Percentiles rank a stretch among this genome's conserved stretches.
Evolutionary conservation across 2,113 vertebrate species (phyloP).

Genomic region (Collichthys lucidus): DNA sequence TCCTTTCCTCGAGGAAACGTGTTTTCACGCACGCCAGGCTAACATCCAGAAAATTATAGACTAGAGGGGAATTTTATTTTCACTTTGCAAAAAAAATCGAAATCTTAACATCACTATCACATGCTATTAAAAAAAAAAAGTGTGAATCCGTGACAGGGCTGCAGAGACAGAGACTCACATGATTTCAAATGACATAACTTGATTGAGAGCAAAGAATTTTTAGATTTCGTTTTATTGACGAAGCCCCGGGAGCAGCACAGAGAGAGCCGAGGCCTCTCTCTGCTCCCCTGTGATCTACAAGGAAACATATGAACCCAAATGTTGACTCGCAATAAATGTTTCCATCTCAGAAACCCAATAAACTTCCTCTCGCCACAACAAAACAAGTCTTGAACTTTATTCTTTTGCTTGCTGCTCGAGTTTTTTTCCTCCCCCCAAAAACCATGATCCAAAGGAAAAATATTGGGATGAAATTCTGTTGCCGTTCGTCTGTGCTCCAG

Average conservation of each 20-base stretch:
- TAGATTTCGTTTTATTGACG: conserved; percentile 55
- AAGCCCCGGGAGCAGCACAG: conserved; percentile 36
- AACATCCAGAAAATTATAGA: conserved; percentile 69
- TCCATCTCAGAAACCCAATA: conserved; percentile 44
- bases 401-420: background rate
- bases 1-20: conserved; percentile 71
- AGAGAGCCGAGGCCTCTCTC: conserved; percentile 27
- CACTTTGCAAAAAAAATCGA: conserved; percentile 43
- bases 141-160: background rate
- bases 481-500: conserved; percentile 21
- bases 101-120: conserved; percentile 22
- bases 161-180: conserved; percentile 18
- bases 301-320: conserved; percentile 31
- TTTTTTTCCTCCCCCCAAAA: background rate
- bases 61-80: conserved; percentile 58
- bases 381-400: conserved; percentile 15
- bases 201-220: conserved; percentile 41
- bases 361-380: conserved; percentile 47
- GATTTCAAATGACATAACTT: conserved; percentile 53
- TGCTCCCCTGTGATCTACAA: conserved; percentile 22
- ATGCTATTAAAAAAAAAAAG: conserved; percentile 18
- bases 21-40: conserved; percentile 60
- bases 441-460: background rate
- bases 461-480: conserved; percentile 31
- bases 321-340: conserved; percentile 35